Percentiles rank a stretch among this genome's conserved stretches.
Conservation (phyloP, 2,888 invertebrate species). For the Luffia ferchaultella region DNA sequence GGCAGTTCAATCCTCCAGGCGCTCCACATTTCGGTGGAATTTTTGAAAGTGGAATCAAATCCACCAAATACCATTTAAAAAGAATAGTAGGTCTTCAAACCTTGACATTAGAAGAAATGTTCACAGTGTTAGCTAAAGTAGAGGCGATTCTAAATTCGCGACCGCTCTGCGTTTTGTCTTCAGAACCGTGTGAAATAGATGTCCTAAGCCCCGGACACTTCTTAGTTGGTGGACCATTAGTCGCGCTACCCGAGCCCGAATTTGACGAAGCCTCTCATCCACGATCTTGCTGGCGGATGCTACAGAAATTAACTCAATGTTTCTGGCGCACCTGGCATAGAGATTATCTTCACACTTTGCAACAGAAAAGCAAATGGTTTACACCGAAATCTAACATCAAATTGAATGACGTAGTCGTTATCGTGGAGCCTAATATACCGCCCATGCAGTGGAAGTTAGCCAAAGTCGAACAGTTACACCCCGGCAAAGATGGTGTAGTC, state of each 20-base stretch:
- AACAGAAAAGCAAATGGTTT: constrained; percentile 15
- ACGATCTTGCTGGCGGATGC: constrained; percentile 3
- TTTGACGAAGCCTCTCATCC: neutral
- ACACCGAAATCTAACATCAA: neutral
- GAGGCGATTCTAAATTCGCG: constrained; percentile 19
- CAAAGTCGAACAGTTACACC: constrained; percentile 6
- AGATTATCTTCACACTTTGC: constrained; percentile 16
- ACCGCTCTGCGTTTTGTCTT: constrained; percentile 13
- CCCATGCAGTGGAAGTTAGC: constrained; percentile 9
- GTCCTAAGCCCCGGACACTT: constrained; percentile 16
- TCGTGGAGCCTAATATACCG: constrained; percentile 5
- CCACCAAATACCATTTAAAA: constrained; percentile 19
- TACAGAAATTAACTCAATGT: constrained; percentile 9
- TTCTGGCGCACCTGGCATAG: constrained; percentile 16
- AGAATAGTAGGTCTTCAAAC: constrained; percentile 14
- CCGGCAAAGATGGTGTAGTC: constrained; percentile 10
- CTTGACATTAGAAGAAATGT: constrained; percentile 18
- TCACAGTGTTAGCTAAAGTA: constrained; percentile 15
- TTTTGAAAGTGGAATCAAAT: constrained; percentile 21
- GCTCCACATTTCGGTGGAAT: constrained; percentile 22
- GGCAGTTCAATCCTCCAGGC: constrained; percentile 21
- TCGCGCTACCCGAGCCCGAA: constrained; percentile 6
- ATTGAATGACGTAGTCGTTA: constrained; percentile 8
- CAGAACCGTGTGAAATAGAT: constrained; percentile 7
- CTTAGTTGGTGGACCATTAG: constrained; percentile 13